These are phyloP conservation scores for Agonopterix heracliana DNA, from an alignment of 2,888 invertebrate species.

Conservation along the genomic window DNA sequence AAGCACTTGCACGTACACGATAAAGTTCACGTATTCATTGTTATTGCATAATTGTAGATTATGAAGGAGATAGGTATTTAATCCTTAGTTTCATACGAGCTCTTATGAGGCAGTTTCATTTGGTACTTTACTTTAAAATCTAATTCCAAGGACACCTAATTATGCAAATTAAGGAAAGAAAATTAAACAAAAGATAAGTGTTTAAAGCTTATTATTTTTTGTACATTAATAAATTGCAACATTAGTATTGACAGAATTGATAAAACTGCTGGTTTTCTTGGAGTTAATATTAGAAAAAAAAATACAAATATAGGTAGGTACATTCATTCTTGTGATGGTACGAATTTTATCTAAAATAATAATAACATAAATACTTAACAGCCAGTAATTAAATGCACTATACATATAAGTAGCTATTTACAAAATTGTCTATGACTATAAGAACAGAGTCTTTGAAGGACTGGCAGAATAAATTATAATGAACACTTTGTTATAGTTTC, in stretches of 20 bases:
- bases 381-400: constrained; percentile 69
- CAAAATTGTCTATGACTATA: constrained; percentile 42
- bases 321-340: constrained; percentile 39
- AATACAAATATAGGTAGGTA: constrained; percentile 10
- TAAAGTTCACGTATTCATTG: too few relatives aligned
- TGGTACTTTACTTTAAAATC: too few relatives aligned
- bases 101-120: too few relatives aligned
- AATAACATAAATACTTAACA: constrained; percentile 63
- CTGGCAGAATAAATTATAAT: constrained; percentile 53
- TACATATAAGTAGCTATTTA: constrained; percentile 63
- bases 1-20: too few relatives aligned
- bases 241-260: constrained; percentile 53
- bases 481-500: constrained; percentile 40
- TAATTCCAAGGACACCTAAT: background rate
- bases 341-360: constrained; percentile 28
- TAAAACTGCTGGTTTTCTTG: constrained; percentile 29
- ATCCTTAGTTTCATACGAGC: too few relatives aligned
- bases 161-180: background rate
- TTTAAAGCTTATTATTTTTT: constrained; percentile 74
- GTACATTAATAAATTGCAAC: constrained; percentile 65
- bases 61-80: too few relatives aligned
- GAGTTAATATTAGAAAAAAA: constrained; percentile 39
- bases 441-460: constrained; percentile 34
- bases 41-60: too few relatives aligned
- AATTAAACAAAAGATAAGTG: constrained; percentile 23